phyloP scores from a whole-genome alignment of 2,797 vertebrate genomes.

The Remorina albescens region DNA sequence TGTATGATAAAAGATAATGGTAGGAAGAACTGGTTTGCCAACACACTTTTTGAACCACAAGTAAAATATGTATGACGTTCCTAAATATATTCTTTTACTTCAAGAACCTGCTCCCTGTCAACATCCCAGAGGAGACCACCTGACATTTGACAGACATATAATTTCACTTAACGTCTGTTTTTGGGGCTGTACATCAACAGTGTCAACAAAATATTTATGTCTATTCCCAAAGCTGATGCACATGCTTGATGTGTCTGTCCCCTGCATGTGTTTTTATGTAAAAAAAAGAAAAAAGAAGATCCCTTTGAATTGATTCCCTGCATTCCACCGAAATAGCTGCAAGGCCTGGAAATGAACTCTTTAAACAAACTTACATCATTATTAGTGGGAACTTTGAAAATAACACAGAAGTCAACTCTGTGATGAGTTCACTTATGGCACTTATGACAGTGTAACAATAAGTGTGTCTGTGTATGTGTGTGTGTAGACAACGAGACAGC shows the following conservation, averaged over 20 bases:
- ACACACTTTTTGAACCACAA: constrained; percentile 17
- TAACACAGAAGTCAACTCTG: constrained; percentile 41
- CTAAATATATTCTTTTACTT: constrained; percentile 1
- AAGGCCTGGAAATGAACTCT: constrained; percentile 44
- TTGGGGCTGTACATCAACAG: constrained; percentile 16
- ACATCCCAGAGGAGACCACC: constrained; percentile 10
- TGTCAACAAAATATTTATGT: constrained; percentile 52
- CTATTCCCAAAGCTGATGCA: constrained; percentile 16
- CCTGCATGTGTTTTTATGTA: constrained; percentile 18
- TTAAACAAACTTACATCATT: constrained; percentile 42
- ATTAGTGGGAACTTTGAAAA: constrained; percentile 46
- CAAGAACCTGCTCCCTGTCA: constrained; percentile 24
- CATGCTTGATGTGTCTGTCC: constrained; percentile 14
- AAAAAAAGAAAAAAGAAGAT: constrained; percentile 6
- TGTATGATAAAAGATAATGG: constrained; percentile 11
- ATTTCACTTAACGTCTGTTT: constrained; percentile 19
- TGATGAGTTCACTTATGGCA: constrained; percentile 53
- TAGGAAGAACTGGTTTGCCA: background rate
- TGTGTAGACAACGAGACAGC: constrained; percentile 42
- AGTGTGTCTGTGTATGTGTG: constrained; percentile 25
- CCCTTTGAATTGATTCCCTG: constrained; percentile 34
- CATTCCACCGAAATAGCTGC: constrained; percentile 19
- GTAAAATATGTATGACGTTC: background rate
- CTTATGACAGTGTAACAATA: constrained; percentile 27
- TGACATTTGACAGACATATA: constrained; percentile 31